phyloP scores from a whole-genome alignment of 2,113 vertebrate genomes.

The Dissostichus mawsoni region DNA sequence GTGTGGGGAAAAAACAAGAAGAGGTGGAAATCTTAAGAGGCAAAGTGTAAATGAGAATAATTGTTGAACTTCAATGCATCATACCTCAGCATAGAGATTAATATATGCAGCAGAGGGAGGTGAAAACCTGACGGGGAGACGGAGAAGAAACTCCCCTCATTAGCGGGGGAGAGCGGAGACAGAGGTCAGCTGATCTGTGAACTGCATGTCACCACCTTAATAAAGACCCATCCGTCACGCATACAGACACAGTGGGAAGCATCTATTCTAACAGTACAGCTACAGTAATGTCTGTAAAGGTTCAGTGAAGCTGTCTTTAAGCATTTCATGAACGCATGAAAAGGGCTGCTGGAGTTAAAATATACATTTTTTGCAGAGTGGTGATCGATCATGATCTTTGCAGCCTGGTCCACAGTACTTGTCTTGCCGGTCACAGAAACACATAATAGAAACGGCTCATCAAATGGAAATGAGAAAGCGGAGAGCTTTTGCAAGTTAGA shows the following conservation, averaged over 20 bases:
- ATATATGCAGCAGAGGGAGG: neutral
- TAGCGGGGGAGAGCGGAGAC: conserved; percentile 50
- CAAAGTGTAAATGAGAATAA: conserved; percentile 7
- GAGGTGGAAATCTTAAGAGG: neutral
- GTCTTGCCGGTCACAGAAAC: conserved; percentile 28
- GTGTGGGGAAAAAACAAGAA: neutral
- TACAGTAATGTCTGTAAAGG: neutral
- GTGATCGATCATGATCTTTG: conserved; percentile 27
- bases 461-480: conserved; percentile 15
- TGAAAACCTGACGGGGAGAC: conserved; percentile 1
- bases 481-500: neutral
- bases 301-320: neutral
- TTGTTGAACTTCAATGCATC: neutral
- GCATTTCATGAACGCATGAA: neutral
- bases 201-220: conserved; percentile 57
- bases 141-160: conserved; percentile 51
- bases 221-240: conserved; percentile 61
- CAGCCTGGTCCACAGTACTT: neutral
- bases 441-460: conserved; percentile 8
- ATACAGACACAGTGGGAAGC: neutral
- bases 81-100: neutral
- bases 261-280: neutral
- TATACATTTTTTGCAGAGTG: neutral
- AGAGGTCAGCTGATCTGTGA: conserved; percentile 68
- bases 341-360: neutral